A percentile compares a stretch with the other conserved stretches of the same genome.
phyloP scores from a whole-genome alignment of 2,113 vertebrate species.

The Gambusia affinis region DNA sequence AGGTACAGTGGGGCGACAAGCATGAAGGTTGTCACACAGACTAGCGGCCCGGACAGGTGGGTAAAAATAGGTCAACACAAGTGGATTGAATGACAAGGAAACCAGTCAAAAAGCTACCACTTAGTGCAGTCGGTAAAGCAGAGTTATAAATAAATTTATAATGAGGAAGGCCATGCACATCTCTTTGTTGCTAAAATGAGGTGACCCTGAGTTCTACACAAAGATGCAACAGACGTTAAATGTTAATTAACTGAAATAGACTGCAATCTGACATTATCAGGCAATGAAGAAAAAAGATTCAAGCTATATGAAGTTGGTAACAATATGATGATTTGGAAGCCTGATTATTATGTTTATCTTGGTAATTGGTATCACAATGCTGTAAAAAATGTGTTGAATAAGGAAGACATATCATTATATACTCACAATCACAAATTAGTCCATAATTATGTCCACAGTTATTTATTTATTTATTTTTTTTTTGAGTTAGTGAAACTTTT shows the following conservation, averaged over 20 bases:
- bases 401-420: neutral
- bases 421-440: neutral
- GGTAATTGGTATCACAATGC: neutral
- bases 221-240: neutral
- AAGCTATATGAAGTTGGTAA: neutral
- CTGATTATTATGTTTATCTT: neutral
- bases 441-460: too few relatives aligned
- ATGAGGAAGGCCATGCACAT: neutral
- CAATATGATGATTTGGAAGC: neutral
- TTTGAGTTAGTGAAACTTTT: too few relatives aligned
- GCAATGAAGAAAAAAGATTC: neutral
- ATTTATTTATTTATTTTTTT: too few relatives aligned
- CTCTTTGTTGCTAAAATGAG: neutral
- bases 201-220: neutral
- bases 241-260: conserved; percentile 3
- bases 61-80: conserved; percentile 8
- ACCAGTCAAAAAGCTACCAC: neutral
- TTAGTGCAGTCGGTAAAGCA: neutral
- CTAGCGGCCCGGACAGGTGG: conserved; percentile 42
- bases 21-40: conserved; percentile 53
- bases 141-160: neutral
- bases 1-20: conserved; percentile 50
- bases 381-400: neutral
- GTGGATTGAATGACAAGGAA: conserved; percentile 18
- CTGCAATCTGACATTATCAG: conserved; percentile 17